A percentile compares a stretch with the other conserved stretches of the same genome.
Evolutionary conservation across 2,797 vertebrate genomes (phyloP).

Genomic region (Denticeps clupeoides): DNA sequence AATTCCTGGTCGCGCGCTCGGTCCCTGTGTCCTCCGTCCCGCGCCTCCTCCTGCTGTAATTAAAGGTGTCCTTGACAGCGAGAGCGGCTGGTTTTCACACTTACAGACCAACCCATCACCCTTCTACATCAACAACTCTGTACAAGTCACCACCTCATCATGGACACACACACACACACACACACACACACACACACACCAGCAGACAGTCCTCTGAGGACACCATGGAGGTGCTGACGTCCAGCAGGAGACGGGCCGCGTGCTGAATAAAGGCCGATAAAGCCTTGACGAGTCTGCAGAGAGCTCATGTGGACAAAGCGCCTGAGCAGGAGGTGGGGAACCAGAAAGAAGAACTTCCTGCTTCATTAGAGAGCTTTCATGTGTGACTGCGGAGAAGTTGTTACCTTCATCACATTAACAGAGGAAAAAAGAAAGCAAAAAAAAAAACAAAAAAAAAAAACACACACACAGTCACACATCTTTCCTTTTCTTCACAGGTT

Average conservation of each 20-base stretch:
- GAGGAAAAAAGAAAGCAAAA: slow-evolving; percentile 14
- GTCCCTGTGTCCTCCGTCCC: slow-evolving; percentile 14
- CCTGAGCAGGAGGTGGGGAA: not conserved
- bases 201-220: slow-evolving; percentile 38
- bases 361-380: slow-evolving; percentile 22
- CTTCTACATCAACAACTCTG: slow-evolving; percentile 39
- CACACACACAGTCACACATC: too few species aligned
- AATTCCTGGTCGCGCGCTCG: slow-evolving; percentile 9
- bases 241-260: not conserved
- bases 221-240: not conserved
- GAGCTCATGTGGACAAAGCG: slow-evolving; percentile 24
- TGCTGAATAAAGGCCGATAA: slow-evolving; percentile 30
- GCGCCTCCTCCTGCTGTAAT: slow-evolving; percentile 46
- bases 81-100: slow-evolving; percentile 50
- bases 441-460: slow-evolving; percentile 6
- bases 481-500: not conserved
- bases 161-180: slow-evolving; percentile 5
- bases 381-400: slow-evolving; percentile 11
- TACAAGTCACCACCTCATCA: too few species aligned
- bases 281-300: slow-evolving; percentile 33
- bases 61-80: slow-evolving; percentile 63
- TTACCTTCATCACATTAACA: slow-evolving; percentile 19
- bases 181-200: not conserved
- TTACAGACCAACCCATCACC: slow-evolving; percentile 29
- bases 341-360: slow-evolving; percentile 3